Evolutionary conservation across 2,888 invertebrate species (phyloP).

Genomic region (Luffia ferchaultella): DNA sequence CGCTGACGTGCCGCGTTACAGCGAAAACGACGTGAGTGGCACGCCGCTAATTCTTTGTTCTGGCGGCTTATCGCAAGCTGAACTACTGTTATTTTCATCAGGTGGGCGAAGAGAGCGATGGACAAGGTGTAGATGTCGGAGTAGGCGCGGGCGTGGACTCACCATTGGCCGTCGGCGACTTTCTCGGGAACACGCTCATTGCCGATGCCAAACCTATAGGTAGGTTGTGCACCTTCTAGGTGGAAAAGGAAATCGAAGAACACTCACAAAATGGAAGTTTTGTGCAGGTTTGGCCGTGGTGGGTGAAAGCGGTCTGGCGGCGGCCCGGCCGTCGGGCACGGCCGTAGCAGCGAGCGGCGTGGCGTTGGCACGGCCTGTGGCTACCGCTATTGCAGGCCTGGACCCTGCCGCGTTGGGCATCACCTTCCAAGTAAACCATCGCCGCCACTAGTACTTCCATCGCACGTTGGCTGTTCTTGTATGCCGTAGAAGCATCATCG

Average conservation of each 20-base stretch:
- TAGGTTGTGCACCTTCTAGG: conserved; percentile 23
- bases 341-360: conserved; percentile 76
- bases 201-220: conserved; percentile 82
- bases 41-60: no score
- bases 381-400: conserved; percentile 78
- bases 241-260: not conserved
- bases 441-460: conserved; percentile 8
- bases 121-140: conserved; percentile 46
- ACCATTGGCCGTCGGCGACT: conserved; percentile 29
- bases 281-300: conserved; percentile 67
- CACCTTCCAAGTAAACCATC: conserved; percentile 27
- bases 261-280: not conserved
- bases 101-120: conserved; percentile 53
- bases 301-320: conserved; percentile 74
- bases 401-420: conserved; percentile 45
- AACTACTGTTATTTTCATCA: conserved; percentile 18
- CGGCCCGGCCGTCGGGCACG: conserved; percentile 74
- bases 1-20: not conserved
- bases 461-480: not conserved
- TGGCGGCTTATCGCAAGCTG: no score
- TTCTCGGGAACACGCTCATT: no score
- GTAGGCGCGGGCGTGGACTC: conserved; percentile 25
- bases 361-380: conserved; percentile 75
- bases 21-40: not conserved
- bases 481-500: not conserved